A percentile compares a stretch with the other conserved stretches of the same genome.
Conservation (phyloP, 2,797 vertebrate species). For the Spea hammondii region DNA sequence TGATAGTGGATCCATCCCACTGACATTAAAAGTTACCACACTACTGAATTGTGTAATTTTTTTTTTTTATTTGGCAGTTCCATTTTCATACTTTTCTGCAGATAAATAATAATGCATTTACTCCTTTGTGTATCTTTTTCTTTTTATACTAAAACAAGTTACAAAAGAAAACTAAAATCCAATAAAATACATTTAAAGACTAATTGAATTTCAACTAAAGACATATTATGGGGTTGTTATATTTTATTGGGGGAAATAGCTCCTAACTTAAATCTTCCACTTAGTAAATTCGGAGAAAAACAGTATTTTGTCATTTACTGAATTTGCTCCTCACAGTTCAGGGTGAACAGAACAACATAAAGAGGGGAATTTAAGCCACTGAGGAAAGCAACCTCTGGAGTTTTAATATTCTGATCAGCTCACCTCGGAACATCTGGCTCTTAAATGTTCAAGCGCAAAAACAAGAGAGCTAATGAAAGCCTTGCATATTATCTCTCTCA, state of each 20-base stretch:
- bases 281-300: constrained; percentile 63
- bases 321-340: constrained; percentile 75
- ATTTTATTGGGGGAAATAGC: constrained; percentile 61
- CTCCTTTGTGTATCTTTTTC: background rate
- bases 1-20: too few species aligned
- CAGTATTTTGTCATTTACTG: constrained; percentile 69
- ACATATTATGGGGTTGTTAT: constrained; percentile 66
- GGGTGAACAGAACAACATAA: constrained; percentile 75
- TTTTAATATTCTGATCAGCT: constrained; percentile 88
- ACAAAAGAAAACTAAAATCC: constrained; percentile 44
- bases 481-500: constrained; percentile 82
- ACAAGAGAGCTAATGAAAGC: constrained; percentile 87
- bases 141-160: constrained; percentile 37
- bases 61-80: background rate
- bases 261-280: constrained; percentile 65
- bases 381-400: constrained; percentile 88
- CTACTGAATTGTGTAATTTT: too few species aligned
- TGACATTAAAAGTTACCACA: too few species aligned
- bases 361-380: constrained; percentile 84
- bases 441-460: constrained; percentile 85
- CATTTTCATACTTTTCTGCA: background rate
- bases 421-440: constrained; percentile 92
- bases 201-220: constrained; percentile 60
- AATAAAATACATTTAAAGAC: constrained; percentile 52
- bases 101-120: constrained; percentile 51